Conservation (phyloP, 92 coral and sea anemone genomes). For the Heteractis magnifica region DNA sequence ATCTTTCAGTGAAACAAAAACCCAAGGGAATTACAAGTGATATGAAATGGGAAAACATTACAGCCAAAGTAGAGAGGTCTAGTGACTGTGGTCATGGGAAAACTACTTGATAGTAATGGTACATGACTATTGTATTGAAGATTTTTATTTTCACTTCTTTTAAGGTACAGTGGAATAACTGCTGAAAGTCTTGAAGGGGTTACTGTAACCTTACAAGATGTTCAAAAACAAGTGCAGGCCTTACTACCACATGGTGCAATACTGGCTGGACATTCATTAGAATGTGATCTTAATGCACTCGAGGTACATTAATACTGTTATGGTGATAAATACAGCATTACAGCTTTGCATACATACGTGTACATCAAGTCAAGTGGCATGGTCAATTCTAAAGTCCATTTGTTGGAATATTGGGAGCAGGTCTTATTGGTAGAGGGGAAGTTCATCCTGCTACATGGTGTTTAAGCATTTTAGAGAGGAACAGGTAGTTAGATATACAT, state of each 20-base stretch:
- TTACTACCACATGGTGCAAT: constrained; percentile 78
- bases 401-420: too few relatives aligned
- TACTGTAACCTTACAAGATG: constrained; percentile 74
- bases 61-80: too few relatives aligned
- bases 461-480: too few relatives aligned
- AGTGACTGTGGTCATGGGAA: background rate
- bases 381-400: too few relatives aligned
- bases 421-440: too few relatives aligned
- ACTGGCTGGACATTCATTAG: constrained; percentile 88
- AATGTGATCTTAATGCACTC: constrained; percentile 72
- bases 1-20: too few relatives aligned
- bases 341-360: background rate
- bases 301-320: constrained; percentile 36
- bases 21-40: too few relatives aligned
- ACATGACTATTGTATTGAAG: background rate
- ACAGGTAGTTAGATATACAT: too few relatives aligned
- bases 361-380: too few relatives aligned
- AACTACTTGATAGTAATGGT: background rate
- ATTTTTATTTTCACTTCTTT: background rate
- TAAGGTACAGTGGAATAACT: constrained; percentile 95
- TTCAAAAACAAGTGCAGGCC: constrained; percentile 63
- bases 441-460: too few relatives aligned
- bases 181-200: constrained; percentile 68
- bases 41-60: too few relatives aligned
- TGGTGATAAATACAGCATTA: too few relatives aligned